Base-by-base conservation (phyloP, 2,888 invertebrate species). In the Cancer borealis region DNA sequence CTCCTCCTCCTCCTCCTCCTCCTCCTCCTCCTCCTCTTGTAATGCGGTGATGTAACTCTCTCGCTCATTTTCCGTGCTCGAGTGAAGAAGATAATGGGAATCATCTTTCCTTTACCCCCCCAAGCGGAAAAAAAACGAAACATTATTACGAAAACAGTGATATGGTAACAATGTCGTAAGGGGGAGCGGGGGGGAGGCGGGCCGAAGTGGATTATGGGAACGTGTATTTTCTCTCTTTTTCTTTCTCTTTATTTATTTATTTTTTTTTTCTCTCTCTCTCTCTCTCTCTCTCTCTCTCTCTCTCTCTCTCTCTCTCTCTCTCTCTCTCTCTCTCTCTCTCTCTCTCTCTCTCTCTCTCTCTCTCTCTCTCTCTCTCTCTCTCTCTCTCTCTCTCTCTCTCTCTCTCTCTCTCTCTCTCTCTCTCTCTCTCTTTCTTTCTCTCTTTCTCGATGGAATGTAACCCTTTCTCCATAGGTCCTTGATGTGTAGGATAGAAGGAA, bases 1-100 rank as follows among this genome's bases (percentile, higher is more conserved):
- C 84, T 84, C 84, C 84, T 84, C 84, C 84, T 84, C 84, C 39
- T 84, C 84, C 30, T 84, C 84, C 30, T 84, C 84, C 26, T 73
- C 73, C 26, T 73, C 26, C 73, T 73, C 73, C 73, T 73, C 73
- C 26, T 73, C 26, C 8, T 73, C n/a, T 73, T 10, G 73, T 73
- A 73, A 73, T 73, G n/a, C 73, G 26, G 73, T 73, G 73, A 73
- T 0, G 73, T 73, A 73, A 73, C 73, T 73, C 73, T 73, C 2
- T 10, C 73, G n/a, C 73, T 73, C 73, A 10, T 73, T 73, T 10
- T 73, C 73, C 73, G 26, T 73, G 73, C 73, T 21, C 26, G 26
- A 73, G 73, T n/a, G 73, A 26, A 14, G 26, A 66, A 66, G 66
- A 73, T 73, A 3, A 73, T 73, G 26, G 73, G 73, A 0, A 73